phyloP scores from a whole-genome alignment of 2,888 invertebrate genomes.

The Ormyrus labotus region DNA sequence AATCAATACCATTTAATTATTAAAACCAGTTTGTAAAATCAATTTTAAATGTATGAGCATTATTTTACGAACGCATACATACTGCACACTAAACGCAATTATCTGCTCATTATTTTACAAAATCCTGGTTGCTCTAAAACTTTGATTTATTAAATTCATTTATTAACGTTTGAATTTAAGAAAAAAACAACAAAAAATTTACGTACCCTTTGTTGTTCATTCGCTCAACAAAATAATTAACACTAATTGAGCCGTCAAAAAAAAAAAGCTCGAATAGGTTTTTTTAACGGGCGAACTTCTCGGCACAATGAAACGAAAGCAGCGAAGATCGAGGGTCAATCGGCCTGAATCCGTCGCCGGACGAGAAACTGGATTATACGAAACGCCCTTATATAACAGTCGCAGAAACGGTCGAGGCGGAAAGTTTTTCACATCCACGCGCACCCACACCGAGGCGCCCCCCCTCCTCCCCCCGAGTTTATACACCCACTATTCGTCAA shows the following conservation, averaged over 20 bases:
- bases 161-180: background rate
- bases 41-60: background rate
- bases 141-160: background rate
- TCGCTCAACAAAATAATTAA: no score
- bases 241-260: no score
- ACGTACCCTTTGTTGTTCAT: no score
- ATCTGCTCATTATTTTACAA: no score
- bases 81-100: no score
- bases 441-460: background rate
- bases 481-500: constrained; percentile 46
- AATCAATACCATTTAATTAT: background rate
- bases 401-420: constrained; percentile 21
- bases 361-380: constrained; percentile 33
- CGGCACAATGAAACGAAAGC: background rate
- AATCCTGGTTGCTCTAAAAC: background rate
- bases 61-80: no score
- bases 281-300: no score
- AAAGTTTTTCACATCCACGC: constrained; percentile 30
- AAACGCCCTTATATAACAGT: constrained; percentile 37
- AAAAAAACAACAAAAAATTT: background rate
- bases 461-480: background rate
- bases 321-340: constrained; percentile 38
- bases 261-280: no score
- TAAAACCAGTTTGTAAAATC: background rate
- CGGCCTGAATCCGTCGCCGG: constrained; percentile 32